phyloP scores from a whole-genome alignment of 2,797 vertebrate species.

The Coccyzus lansbergi region DNA sequence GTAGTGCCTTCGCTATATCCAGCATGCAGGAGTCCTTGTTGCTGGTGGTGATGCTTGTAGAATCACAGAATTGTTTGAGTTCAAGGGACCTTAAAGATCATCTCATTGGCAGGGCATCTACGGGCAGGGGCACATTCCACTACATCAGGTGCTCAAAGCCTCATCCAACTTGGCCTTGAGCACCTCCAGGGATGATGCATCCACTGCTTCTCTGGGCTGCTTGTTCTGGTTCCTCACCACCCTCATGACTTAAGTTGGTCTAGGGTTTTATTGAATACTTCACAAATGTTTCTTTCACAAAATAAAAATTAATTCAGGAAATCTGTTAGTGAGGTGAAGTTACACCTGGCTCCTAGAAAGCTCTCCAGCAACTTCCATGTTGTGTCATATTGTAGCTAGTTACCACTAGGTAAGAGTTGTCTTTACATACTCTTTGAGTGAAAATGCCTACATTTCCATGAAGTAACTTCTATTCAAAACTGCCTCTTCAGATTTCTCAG shows the following conservation, averaged over 20 bases:
- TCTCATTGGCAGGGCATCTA: no score
- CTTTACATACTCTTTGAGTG: neutral
- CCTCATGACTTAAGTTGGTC: neutral
- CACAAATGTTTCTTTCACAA: neutral
- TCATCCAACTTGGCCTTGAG: no score
- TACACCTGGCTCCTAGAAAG: neutral
- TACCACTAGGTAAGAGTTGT: neutral
- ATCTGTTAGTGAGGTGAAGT: neutral
- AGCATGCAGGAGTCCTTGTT: neutral
- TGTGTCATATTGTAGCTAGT: neutral
- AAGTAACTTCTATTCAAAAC: neutral
- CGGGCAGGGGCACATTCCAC: no score
- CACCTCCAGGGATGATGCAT: no score
- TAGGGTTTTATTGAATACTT: neutral
- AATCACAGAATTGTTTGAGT: no score
- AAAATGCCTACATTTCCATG: neutral
- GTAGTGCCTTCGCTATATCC: fast-evolving
- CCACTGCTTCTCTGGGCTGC: no score
- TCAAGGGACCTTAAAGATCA: no score
- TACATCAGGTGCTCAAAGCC: no score
- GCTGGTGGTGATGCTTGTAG: neutral
- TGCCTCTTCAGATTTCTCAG: neutral
- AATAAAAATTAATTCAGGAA: neutral
- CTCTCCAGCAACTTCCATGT: neutral
- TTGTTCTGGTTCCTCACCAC: no score